Evolutionary conservation across 2,113 vertebrate species (phyloP).

Genomic region (Erinaceus europaeus): DNA sequence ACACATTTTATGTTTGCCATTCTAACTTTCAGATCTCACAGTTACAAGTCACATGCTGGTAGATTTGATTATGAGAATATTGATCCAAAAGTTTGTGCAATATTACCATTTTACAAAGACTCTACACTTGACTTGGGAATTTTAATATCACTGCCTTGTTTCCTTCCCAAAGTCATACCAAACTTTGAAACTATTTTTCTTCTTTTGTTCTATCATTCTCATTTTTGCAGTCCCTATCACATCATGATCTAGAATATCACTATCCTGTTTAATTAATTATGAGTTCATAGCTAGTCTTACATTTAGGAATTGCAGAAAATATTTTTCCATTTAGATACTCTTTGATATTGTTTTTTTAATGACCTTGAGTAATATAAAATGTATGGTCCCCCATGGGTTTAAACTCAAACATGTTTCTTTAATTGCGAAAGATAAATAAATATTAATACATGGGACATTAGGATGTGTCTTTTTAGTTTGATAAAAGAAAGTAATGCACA

Average conservation of each 20-base stretch:
- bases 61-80: not conserved
- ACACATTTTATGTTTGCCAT: not conserved
- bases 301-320: conserved; percentile 9
- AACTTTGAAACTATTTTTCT: not conserved
- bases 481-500: conserved; percentile 20
- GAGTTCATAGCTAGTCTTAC: conserved; percentile 30
- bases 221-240: not conserved
- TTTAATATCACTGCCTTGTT: not conserved
- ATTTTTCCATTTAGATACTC: conserved; percentile 43
- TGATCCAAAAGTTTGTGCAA: not conserved
- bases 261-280: conserved; percentile 54
- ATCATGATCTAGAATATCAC: not conserved
- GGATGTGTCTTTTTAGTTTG: not conserved
- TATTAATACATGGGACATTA: not conserved
- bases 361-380: conserved; percentile 41
- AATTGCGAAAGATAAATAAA: conserved; percentile 43
- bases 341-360: conserved; percentile 18
- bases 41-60: not conserved
- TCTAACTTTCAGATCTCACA: not conserved
- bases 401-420: conserved; percentile 53
- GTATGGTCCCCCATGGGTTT: conserved; percentile 24
- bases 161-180: not conserved
- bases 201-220: conserved; percentile 8
- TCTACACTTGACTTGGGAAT: not conserved
- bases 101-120: not conserved